Evolutionary conservation across 2,888 invertebrate species (phyloP).

Genomic region (Teinopalpus imperialis): DNA sequence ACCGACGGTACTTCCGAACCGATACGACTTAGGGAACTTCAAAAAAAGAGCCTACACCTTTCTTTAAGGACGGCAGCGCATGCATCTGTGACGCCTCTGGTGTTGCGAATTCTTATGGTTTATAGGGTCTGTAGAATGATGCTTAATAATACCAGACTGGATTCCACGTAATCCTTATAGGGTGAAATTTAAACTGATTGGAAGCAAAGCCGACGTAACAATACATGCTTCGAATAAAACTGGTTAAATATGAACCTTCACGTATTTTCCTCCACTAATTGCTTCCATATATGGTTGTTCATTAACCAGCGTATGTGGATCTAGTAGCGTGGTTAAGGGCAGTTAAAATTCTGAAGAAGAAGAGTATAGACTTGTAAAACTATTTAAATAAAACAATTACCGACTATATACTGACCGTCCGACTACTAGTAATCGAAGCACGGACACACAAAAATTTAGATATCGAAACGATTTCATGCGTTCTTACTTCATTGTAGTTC

Average conservation of each 20-base stretch:
- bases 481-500: no score
- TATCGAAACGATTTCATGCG: no score
- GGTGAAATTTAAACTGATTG: constrained; percentile 46
- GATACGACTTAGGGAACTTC: no score
- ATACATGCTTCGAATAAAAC: constrained; percentile 51
- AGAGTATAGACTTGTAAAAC: constrained; percentile 4
- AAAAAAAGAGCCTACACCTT: no score
- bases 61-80: no score
- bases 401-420: no score
- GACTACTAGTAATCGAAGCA: no score
- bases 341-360: constrained; percentile 17
- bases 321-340: constrained; percentile 32
- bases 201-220: constrained; percentile 63
- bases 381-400: no score
- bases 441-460: no score
- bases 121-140: constrained; percentile 13
- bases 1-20: no score
- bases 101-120: no score
- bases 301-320: constrained; percentile 15
- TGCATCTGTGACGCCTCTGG: no score
- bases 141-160: constrained; percentile 15
- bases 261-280: constrained; percentile 59
- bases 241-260: constrained; percentile 52
- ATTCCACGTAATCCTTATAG: constrained; percentile 8
- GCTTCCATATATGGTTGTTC: constrained; percentile 61